Conservation (phyloP, 2,888 invertebrate genomes). For the Pyrocoelia pectoralis region DNA sequence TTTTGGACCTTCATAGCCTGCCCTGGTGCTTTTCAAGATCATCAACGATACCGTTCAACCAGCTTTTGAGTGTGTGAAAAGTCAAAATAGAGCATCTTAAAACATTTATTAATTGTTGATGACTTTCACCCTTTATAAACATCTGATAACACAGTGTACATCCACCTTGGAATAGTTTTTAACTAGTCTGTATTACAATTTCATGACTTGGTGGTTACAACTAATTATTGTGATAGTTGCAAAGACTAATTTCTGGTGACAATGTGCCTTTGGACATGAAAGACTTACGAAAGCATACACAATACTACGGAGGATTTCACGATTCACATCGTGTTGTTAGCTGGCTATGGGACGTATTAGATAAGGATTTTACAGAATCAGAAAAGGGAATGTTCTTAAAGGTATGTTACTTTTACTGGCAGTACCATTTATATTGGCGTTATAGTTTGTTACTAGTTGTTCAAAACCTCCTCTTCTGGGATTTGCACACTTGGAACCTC, state of each 20-base stretch:
- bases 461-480: constrained; percentile 97
- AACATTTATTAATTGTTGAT: too few species aligned
- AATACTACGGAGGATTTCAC: constrained; percentile 99
- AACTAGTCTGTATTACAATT: background rate
- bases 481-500: constrained; percentile 95
- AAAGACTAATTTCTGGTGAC: constrained; percentile 95
- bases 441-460: constrained; percentile 78
- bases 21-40: too few species aligned
- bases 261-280: constrained; percentile 90
- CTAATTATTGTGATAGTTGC: constrained; percentile 66
- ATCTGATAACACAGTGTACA: too few species aligned
- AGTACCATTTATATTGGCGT: too few species aligned
- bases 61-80: too few species aligned
- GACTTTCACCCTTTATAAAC: too few species aligned
- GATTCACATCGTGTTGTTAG: constrained; percentile 96
- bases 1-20: too few species aligned
- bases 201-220: background rate
- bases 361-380: constrained; percentile 90
- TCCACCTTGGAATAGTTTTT: too few species aligned
- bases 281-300: constrained; percentile 89
- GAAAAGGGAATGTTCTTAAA: constrained; percentile 95
- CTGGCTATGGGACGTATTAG: constrained; percentile 99
- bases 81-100: too few species aligned
- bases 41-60: too few species aligned
- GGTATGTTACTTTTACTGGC: constrained; percentile 62